phyloP scores from a whole-genome alignment of 2,888 invertebrate genomes.

The Thera obeliscata region DNA sequence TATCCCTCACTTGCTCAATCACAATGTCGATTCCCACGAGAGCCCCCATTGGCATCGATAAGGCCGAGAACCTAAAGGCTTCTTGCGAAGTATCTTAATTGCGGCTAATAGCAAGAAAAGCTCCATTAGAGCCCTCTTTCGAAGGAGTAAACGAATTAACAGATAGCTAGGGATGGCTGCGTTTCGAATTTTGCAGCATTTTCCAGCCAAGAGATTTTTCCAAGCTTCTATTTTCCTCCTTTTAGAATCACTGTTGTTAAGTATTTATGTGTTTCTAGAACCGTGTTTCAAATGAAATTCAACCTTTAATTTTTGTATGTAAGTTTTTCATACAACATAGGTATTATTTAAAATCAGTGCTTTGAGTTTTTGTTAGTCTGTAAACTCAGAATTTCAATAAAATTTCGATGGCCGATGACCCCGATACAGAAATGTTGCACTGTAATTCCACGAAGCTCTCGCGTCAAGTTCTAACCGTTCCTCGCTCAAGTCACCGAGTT shows the following conservation, averaged over 20 bases:
- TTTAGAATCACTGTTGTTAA: not conserved
- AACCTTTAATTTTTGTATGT: too few species aligned
- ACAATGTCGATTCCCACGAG: constrained; percentile 48
- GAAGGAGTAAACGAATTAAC: constrained; percentile 82
- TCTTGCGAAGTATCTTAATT: constrained; percentile 76
- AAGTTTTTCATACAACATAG: too few species aligned
- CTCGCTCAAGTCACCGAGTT: not conserved
- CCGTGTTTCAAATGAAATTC: too few species aligned
- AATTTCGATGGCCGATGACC: not conserved
- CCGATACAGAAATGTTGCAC: too few species aligned
- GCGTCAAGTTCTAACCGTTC: too few species aligned
- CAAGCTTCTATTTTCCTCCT: not conserved
- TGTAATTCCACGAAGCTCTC: too few species aligned
- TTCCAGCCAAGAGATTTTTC: constrained; percentile 2
- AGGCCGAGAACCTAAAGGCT: constrained; percentile 37
- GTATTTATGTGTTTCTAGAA: not conserved
- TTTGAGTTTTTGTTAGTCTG: too few species aligned
- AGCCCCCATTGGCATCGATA: constrained; percentile 49
- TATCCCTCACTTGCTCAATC: constrained; percentile 15
- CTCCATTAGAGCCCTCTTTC: constrained; percentile 71
- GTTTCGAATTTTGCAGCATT: not conserved
- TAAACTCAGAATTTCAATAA: too few species aligned
- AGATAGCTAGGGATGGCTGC: constrained; percentile 60
- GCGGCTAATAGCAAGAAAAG: constrained; percentile 80
- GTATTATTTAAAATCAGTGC: too few species aligned